Conservation (phyloP, 2,113 vertebrate genomes). For the Hirundichthys speculiger region DNA sequence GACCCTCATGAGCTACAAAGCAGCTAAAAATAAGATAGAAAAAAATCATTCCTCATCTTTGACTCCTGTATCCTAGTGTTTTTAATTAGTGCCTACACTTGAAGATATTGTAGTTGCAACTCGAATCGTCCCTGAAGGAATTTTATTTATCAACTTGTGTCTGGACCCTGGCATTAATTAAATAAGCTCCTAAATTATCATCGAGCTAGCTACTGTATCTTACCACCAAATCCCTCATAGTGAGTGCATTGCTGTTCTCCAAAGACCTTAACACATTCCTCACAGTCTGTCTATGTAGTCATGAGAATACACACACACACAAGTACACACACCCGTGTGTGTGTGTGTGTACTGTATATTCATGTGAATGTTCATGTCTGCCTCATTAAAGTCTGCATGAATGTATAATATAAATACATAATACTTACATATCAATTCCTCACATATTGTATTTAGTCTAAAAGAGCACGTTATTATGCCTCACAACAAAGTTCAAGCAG, state of each 20-base stretch:
- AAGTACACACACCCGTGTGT: no score
- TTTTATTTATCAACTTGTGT: slow-evolving; percentile 65
- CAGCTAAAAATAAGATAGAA: slow-evolving; percentile 41
- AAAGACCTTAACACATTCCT: no score
- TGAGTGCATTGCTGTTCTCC: slow-evolving; percentile 22
- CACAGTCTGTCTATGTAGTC: no score
- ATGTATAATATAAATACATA: no score
- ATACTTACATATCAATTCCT: no score
- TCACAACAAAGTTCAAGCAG: no score
- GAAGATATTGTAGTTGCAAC: slow-evolving; percentile 52
- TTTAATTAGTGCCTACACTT: slow-evolving; percentile 57
- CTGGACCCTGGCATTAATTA: slow-evolving; percentile 58
- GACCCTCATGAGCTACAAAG: slow-evolving; percentile 34
- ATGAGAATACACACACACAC: no score
- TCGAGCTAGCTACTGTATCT: slow-evolving; percentile 41
- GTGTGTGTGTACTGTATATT: no score
- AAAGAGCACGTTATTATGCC: no score
- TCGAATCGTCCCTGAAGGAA: slow-evolving; percentile 44
- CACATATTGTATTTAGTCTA: no score
- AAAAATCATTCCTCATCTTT: slow-evolving; percentile 39
- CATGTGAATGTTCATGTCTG: no score
- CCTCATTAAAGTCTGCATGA: no score
- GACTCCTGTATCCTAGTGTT: slow-evolving; percentile 53
- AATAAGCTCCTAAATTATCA: slow-evolving; percentile 62
- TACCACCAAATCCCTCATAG: slow-evolving; percentile 54